A percentile compares a stretch with the other conserved stretches of the same genome.
phyloP scores from a whole-genome alignment of 2,113 vertebrate genomes.

The Etheostoma spectabile region DNA sequence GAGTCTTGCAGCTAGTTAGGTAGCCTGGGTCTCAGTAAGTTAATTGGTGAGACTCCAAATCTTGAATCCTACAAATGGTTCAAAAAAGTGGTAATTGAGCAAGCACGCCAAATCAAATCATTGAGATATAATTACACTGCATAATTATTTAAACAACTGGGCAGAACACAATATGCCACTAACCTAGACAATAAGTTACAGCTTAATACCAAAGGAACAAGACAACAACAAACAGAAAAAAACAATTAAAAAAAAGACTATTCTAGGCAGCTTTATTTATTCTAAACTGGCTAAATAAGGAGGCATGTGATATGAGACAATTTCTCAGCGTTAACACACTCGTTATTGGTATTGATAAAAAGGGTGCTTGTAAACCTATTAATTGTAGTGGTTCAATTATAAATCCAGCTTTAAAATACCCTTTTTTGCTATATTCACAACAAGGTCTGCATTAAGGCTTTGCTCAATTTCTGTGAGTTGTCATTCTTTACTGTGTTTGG shows the following conservation, averaged over 20 bases:
- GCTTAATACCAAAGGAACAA: not conserved
- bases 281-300: not conserved
- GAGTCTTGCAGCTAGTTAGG: conserved; percentile 2
- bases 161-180: not conserved
- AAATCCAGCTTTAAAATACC: not conserved
- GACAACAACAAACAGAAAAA: not conserved
- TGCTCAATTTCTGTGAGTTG: too few species aligned
- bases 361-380: not conserved
- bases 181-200: not conserved
- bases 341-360: not conserved
- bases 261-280: too few species aligned
- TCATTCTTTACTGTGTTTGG: not conserved
- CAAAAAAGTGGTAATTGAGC: not conserved
- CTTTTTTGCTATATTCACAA: not conserved
- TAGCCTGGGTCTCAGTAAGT: conserved; percentile 15
- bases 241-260: not conserved
- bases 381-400: not conserved
- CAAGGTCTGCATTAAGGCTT: too few species aligned
- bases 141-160: conserved; percentile 8
- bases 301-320: not conserved
- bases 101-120: not conserved
- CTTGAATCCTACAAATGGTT: not conserved
- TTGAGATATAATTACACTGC: conserved; percentile 6
- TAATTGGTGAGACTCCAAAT: conserved; percentile 3
- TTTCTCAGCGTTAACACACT: not conserved